These are phyloP conservation scores for Leucozona laternaria DNA, from an alignment of 2,888 invertebrate genomes.

Conservation along the genomic window DNA sequence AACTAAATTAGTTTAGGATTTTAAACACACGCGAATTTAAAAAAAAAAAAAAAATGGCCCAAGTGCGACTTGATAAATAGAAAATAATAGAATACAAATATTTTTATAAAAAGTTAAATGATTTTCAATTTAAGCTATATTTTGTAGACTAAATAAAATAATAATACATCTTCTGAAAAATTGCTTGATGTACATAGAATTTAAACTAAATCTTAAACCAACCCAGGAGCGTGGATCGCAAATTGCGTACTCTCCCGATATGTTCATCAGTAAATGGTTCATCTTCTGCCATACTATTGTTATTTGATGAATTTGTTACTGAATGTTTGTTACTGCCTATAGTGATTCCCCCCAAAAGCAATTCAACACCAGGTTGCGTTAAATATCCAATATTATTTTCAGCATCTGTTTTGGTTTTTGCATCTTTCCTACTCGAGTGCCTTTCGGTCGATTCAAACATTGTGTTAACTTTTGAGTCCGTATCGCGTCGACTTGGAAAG, in stretches of 20 bases:
- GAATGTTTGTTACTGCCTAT: conserved; percentile 70
- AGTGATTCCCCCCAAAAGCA: conserved; percentile 53
- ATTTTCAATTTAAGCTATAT: not conserved
- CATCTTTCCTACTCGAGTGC: conserved; percentile 55
- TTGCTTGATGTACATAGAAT: not conserved
- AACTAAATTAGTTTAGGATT: too few relatives aligned
- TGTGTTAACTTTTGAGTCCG: conserved; percentile 58
- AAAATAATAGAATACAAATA: too few relatives aligned
- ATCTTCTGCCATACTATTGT: conserved; percentile 55
- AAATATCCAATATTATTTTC: conserved; percentile 53
- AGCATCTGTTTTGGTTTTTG: conserved; percentile 46
- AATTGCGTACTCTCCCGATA: conserved; percentile 84
- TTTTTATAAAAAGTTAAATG: not conserved
- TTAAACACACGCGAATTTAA: too few relatives aligned
- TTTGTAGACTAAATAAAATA: conserved; percentile 64
- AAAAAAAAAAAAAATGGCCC: too few relatives aligned
- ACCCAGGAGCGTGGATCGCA: conserved; percentile 84
- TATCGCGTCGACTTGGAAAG: conserved; percentile 65
- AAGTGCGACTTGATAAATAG: too few relatives aligned
- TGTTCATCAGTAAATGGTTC: conserved; percentile 79
- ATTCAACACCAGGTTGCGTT: conserved; percentile 73
- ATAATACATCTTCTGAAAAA: conserved; percentile 65
- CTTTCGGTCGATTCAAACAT: conserved; percentile 64
- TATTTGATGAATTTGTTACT: conserved; percentile 65
- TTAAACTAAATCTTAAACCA: conserved; percentile 83